Conservation (phyloP, 2,888 invertebrate genomes). For the Crematogaster levior region DNA sequence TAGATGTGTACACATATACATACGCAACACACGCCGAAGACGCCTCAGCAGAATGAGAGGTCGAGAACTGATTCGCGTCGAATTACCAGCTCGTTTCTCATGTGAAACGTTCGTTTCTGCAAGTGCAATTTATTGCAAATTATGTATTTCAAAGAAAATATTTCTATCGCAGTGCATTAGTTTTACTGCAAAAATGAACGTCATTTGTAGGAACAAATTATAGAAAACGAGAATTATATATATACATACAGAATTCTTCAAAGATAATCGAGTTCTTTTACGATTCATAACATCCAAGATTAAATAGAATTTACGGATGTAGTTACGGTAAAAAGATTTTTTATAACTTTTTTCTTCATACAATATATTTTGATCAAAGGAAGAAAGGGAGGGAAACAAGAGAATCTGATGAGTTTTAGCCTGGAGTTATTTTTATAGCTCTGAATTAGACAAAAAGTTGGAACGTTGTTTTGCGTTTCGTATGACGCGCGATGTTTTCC, state of each 20-base stretch:
- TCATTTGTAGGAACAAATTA: neutral
- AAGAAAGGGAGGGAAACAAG: neutral
- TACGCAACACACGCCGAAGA: conserved; percentile 10
- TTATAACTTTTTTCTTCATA: neutral
- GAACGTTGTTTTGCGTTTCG: conserved; percentile 24
- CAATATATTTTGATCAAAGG: conserved; percentile 1
- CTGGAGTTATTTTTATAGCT: conserved; percentile 24
- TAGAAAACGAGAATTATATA: neutral
- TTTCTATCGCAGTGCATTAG: neutral
- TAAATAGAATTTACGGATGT: conserved; percentile 4
- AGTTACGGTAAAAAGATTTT: neutral
- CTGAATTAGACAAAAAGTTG: conserved; percentile 51
- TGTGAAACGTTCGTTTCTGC: neutral
- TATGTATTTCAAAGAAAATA: neutral
- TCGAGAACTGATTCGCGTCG: conserved; percentile 65
- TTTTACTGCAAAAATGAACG: neutral
- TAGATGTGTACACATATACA: neutral
- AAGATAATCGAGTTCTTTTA: neutral
- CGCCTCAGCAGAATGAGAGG: conserved; percentile 56
- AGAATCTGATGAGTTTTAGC: conserved; percentile 3
- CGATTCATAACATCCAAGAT: neutral
- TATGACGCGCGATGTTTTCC: conserved; percentile 31
- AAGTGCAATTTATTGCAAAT: neutral
- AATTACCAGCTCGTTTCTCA: conserved; percentile 14
- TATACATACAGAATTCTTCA: neutral